Evolutionary conservation across 2,888 invertebrate species (phyloP), one percentile per base, ranked within the genome.

Genomic region (Mesodorylaimus sp.): DNA sequence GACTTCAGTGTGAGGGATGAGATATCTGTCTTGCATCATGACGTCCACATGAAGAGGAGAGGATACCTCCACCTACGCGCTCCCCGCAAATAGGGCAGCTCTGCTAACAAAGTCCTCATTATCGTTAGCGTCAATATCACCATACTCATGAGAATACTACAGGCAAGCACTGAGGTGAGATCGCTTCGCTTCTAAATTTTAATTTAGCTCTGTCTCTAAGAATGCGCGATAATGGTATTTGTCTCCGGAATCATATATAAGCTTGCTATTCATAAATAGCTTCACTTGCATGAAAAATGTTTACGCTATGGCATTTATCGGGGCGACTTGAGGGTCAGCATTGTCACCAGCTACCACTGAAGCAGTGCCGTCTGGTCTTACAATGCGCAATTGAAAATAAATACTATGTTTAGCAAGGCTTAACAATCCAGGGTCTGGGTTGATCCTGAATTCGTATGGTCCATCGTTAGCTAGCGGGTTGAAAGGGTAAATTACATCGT

Each of bases 231-330:
- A 48, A 2, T 42, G 45, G 25, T 50, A 50, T 21, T 32, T 26
- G 21, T 45, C 36, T 2, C 38, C 37, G 27, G 45, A 45, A 45
- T 50, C 50, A 21, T 3, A 50, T 19, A 32, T 39, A 3, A 50
- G 41, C 21, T 29, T 50, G 2, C 50, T 45, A 23, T 39, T 39
- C n/a, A 50, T n/a, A 27, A 3, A 23, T 13, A 44, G 2, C 27
- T 45, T 44, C n/a, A 50, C n/a, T 45, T 45, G 50, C 36, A 37
- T 44, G 23, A 50, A 37, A 10, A 50, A 37, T 19, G 38, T 44
- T 21, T 50, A 45, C 2, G 21, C 50, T 3, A 50, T 25, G 2
- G 45, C 16, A 36, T 50, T 36, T 7, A 50, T 37, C 5, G 50
- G 50, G 2, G n/a, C 50, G 3, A 45, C 29, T 3, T 39, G 24